Conservation (phyloP, 1,140 invertebrate species). For the Apis laboriosa region DNA sequence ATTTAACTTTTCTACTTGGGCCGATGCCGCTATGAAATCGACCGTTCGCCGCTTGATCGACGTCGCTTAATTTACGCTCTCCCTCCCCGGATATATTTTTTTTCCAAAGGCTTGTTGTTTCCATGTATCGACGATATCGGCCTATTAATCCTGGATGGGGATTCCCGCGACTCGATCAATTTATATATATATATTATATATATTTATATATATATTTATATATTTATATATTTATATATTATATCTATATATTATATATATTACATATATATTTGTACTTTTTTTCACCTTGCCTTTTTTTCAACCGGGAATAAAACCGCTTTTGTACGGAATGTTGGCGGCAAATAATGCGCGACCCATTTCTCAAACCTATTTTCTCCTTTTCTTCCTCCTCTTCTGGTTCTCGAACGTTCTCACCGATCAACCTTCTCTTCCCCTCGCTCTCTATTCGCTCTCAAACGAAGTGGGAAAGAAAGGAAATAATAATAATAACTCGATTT, state of each 20-base stretch:
- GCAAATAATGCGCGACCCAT: neutral
- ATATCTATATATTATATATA: too few species aligned
- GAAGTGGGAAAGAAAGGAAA: too few species aligned
- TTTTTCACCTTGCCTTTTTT: neutral
- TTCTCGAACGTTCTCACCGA: neutral
- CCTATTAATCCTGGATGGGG: slow-evolving; percentile 24
- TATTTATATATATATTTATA: too few species aligned
- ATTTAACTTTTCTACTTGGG: slow-evolving; percentile 58
- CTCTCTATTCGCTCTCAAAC: too few species aligned
- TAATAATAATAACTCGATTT: too few species aligned
- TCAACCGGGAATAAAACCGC: neutral
- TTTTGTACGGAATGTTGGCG: neutral
- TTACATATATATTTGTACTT: neutral
- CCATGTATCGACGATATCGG: slow-evolving; percentile 42
- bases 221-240: neutral
- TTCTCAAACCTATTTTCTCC: neutral
- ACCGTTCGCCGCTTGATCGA: slow-evolving; percentile 49
- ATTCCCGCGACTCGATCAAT: neutral
- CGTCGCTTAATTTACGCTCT: slow-evolving; percentile 53
- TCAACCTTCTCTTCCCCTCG: too few species aligned
- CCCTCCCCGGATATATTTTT: slow-evolving; percentile 38
- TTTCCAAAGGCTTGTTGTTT: slow-evolving; percentile 34
- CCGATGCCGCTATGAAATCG: slow-evolving; percentile 36
- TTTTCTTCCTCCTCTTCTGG: neutral
- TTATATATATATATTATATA: neutral